phyloP scores from a whole-genome alignment of 2,113 vertebrate genomes.

The Sciurus niger region DNA sequence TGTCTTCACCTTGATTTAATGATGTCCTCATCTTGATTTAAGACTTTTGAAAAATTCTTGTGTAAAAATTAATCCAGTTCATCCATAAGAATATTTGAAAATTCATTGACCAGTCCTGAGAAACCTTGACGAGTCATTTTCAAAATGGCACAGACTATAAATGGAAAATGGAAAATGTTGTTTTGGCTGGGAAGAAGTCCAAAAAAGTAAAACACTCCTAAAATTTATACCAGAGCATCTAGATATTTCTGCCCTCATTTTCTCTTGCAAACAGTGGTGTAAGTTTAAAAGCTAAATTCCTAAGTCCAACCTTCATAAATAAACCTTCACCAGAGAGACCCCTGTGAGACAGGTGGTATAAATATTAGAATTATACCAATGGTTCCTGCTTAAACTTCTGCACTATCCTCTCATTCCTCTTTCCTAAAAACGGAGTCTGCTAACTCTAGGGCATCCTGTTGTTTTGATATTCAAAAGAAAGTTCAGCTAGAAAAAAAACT shows the following conservation, averaged over 20 bases:
- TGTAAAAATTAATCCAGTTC: slow-evolving; percentile 72
- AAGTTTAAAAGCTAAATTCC: slow-evolving; percentile 69
- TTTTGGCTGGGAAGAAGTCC: slow-evolving; percentile 80
- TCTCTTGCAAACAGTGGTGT: slow-evolving; percentile 62
- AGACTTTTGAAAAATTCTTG: slow-evolving; percentile 57
- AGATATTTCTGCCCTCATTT: slow-evolving; percentile 62
- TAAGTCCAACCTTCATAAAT: slow-evolving; percentile 62
- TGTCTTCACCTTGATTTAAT: slow-evolving; percentile 57
- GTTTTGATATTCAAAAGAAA: background rate
- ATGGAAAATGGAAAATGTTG: slow-evolving; percentile 77
- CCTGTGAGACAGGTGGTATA: background rate
- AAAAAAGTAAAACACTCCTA: slow-evolving; percentile 74
- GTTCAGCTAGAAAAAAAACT: background rate
- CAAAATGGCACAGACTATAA: slow-evolving; percentile 76
- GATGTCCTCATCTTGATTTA: slow-evolving; percentile 50
- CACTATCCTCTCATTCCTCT: background rate
- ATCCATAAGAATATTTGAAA: slow-evolving; percentile 71
- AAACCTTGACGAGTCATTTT: slow-evolving; percentile 81
- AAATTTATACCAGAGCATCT: slow-evolving; percentile 76
- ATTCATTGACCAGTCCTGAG: slow-evolving; percentile 72
- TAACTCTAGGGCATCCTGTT: background rate
- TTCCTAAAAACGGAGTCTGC: background rate
- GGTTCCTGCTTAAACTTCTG: slow-evolving; percentile 14
- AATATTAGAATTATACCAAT: slow-evolving; percentile 44
- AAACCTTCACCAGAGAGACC: slow-evolving; percentile 40